Evolutionary conservation across 30 jellyfish, hydroid and myxozoan species (phyloP).

Genomic region (Mastigias papua): DNA sequence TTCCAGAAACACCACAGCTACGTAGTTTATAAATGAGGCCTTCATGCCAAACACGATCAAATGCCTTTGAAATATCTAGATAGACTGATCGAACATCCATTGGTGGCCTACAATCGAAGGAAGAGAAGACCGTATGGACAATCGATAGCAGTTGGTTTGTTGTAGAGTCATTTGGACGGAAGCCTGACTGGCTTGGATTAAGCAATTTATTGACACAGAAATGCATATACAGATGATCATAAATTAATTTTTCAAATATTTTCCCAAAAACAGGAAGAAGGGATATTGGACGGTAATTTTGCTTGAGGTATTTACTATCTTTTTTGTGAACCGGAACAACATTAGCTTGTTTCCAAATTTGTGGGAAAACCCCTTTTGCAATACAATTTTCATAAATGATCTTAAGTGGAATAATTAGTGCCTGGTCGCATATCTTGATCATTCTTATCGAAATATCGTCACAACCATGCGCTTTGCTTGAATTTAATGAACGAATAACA

Average conservation of each 20-base stretch:
- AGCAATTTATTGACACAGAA: neutral
- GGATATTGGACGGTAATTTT: slow-evolving; percentile 23
- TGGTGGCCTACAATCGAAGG: slow-evolving; percentile 65
- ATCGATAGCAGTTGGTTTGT: slow-evolving; percentile 51
- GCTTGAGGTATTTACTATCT: slow-evolving; percentile 7
- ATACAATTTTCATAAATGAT: neutral
- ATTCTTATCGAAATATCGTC: slow-evolving; percentile 61
- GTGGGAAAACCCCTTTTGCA: neutral
- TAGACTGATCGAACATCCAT: slow-evolving; percentile 50
- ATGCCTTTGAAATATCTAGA: slow-evolving; percentile 69
- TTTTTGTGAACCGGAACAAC: slow-evolving; percentile 11
- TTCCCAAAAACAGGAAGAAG: slow-evolving; percentile 2
- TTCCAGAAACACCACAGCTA: slow-evolving; percentile 6
- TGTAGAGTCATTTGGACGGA: slow-evolving; percentile 31
- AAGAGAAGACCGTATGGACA: slow-evolving; percentile 19
- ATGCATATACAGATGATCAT: slow-evolving; percentile 30
- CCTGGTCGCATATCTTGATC: slow-evolving; percentile 21
- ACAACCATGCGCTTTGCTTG: slow-evolving; percentile 59
- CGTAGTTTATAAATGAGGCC: neutral
- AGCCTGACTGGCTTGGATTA: neutral
- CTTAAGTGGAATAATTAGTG: neutral
- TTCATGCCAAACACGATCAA: slow-evolving; percentile 62
- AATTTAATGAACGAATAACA: slow-evolving; percentile 24
- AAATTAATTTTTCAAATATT: slow-evolving; percentile 11
- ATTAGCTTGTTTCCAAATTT: slow-evolving; percentile 2